Conservation (phyloP, 2,113 vertebrate genomes). For the Murina feae region DNA sequence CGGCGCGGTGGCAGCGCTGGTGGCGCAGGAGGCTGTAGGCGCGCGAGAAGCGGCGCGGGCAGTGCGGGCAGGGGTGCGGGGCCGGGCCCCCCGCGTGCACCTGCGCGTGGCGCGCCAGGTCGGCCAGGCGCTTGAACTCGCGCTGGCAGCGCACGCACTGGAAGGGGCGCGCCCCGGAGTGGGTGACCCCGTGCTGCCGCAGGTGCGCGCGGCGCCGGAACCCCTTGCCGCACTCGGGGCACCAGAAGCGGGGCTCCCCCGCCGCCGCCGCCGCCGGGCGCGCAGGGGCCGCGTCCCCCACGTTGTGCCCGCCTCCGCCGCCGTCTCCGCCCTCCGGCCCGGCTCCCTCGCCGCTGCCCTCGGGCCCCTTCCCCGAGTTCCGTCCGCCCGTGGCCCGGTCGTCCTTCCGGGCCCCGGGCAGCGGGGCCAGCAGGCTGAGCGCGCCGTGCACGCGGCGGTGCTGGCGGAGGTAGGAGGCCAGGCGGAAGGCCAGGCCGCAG, state of each 20-base stretch:
- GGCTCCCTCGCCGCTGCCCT: slow-evolving; percentile 80
- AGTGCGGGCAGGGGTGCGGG: slow-evolving; percentile 69
- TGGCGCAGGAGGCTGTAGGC: slow-evolving; percentile 75
- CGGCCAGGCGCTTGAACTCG: slow-evolving; percentile 70
- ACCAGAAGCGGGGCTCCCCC: slow-evolving; percentile 73
- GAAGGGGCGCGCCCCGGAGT: slow-evolving; percentile 72
- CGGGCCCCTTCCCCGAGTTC: slow-evolving; percentile 59
- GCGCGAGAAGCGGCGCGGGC: slow-evolving; percentile 74
- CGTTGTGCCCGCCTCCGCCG: slow-evolving; percentile 40
- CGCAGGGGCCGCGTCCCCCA: slow-evolving; percentile 30
- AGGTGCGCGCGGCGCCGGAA: slow-evolving; percentile 74
- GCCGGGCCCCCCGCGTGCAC: slow-evolving; percentile 68
- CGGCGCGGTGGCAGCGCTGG: slow-evolving; percentile 67
- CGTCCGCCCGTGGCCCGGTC: neutral
- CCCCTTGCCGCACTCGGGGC: slow-evolving; percentile 72
- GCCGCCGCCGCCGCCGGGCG: too few species aligned
- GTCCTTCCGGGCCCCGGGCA: slow-evolving; percentile 36
- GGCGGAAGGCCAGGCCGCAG: slow-evolving; percentile 75
- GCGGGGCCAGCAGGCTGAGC: slow-evolving; percentile 63
- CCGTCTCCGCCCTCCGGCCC: neutral
- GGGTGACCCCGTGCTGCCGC: slow-evolving; percentile 72
- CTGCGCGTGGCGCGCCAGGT: slow-evolving; percentile 74
- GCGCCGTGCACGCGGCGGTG: slow-evolving; percentile 71
- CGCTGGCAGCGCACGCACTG: slow-evolving; percentile 75
- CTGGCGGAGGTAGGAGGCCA: slow-evolving; percentile 77